These are phyloP conservation scores for Sus scrofa DNA, from an alignment of 2,113 vertebrate species.

Conservation along the genomic window T2T-Sscrofa CM000820.6:119202001-119202500, in stretches of 20 bases:
- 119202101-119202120: neutral
- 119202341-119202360: neutral
- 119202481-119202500: neutral
- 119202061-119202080: neutral
- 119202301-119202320: neutral
- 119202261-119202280: neutral
- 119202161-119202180: neutral
- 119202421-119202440: neutral
- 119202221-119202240: neutral
- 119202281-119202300: neutral
- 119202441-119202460: neutral
- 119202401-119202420: neutral
- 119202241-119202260: neutral
- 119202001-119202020: neutral
- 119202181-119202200: neutral
- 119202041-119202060: neutral
- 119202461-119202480: neutral
- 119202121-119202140: neutral
- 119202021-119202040: neutral
- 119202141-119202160: neutral
- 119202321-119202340: neutral
- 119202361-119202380: constrained; percentile 22
- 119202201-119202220: neutral
- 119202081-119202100: neutral
- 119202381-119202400: neutral